These are phyloP conservation scores for Tragulus kanchil DNA, from an alignment of 2,113 vertebrate genomes.

Conservation along the genomic window DNA sequence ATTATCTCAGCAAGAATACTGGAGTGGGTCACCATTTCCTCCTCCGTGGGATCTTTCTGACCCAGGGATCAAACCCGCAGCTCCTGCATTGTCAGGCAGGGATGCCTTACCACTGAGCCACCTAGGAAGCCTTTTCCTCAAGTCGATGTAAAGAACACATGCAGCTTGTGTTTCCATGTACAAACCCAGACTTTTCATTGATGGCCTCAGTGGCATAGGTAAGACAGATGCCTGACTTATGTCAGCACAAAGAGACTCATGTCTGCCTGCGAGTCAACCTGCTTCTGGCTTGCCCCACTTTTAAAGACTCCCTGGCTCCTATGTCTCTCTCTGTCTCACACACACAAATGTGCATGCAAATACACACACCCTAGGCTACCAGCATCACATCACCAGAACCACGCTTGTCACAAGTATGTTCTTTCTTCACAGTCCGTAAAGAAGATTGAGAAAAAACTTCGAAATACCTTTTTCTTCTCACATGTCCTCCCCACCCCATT, in stretches of 20 bases:
- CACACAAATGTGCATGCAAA: neutral
- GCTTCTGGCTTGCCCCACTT: conserved; percentile 44
- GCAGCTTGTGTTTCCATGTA: neutral
- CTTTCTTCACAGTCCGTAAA: conserved; percentile 22
- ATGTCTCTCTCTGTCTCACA: neutral
- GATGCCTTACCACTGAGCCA: neutral
- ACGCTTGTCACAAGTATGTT: neutral
- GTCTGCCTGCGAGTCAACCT: neutral
- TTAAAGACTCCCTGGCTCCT: neutral
- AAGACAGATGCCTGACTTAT: conserved; percentile 31
- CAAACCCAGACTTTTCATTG: neutral
- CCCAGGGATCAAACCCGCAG: neutral
- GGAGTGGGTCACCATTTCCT: neutral
- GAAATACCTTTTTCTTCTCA: neutral
- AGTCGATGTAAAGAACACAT: neutral
- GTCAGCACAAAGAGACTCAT: neutral
- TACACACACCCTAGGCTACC: neutral
- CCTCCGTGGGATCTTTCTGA: neutral
- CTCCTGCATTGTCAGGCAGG: neutral
- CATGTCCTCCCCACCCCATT: neutral
- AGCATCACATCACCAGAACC: neutral
- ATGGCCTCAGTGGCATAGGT: neutral
- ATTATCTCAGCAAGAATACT: neutral
- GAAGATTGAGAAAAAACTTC: neutral
- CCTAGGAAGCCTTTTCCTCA: neutral